Base-by-base conservation (phyloP, 2,113 vertebrate species). In the Dissostichus mawsoni region DNA sequence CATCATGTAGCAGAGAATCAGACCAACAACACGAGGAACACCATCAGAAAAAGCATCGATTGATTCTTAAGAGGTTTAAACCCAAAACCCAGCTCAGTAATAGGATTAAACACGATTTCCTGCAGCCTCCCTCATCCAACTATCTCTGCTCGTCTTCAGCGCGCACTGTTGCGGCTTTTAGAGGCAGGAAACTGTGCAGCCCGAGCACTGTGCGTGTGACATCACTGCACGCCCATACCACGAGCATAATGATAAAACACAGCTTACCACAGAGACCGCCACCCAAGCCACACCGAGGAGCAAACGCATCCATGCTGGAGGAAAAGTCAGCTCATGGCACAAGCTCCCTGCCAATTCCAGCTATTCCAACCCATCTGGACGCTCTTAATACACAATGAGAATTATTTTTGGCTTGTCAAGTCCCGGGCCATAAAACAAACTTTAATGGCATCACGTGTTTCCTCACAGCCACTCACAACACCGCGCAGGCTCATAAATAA, bases 391-490 rank as follows among this genome's bases (percentile, higher is more conserved):
- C 97, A 99, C 98, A 98, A 98, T 98, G 98, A 98, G 97, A 98
- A 99, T 99, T 99, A 98, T 99, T 99, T 99, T 99, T 99, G 98
- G 97, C 98, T 98, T 98, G 98, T 99, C 98, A 99, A 98, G 96
- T 98, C 97, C 96, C 96, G 94, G 96, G 97, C 96, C 98, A 99
- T 99, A 99, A 99, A 99, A 99, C 98, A 99, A 99, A 99, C 96
- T 99, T 99, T 99, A 99, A 99, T 99, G 98, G 97, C 96, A 94
- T 99, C 98, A 99, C 98, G 98, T 99, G 98, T 91, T 97, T 92
- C 89, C 95, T 96, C 94, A 89, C 96, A 98, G 97, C 98, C 98
- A 99, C 95, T 99, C 97, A 99, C 96, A 94, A 96, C 95, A 92
- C 92, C 94, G 97, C 96, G 94, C 92, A 86, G 92, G 95, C 93